phyloP scores from a whole-genome alignment of 2,113 vertebrate species.

The Sphyrna mokarran region DNA sequence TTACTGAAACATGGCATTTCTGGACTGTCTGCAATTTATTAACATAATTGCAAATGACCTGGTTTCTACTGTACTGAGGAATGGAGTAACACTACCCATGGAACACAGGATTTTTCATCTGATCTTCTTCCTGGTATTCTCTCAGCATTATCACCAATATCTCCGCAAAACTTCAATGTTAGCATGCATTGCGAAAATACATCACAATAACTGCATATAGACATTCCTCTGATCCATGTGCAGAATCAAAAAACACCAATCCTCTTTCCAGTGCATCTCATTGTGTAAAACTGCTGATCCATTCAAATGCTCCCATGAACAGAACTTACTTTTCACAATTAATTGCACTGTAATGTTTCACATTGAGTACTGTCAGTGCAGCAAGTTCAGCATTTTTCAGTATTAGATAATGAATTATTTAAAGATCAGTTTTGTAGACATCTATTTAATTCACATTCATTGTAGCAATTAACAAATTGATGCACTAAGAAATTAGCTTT shows the following conservation, averaged over 20 bases:
- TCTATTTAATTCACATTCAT: neutral
- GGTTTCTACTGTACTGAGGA: slow-evolving; percentile 19
- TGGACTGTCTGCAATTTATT: slow-evolving; percentile 34
- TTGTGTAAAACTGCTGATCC: neutral
- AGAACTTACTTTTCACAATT: neutral
- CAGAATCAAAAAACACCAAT: neutral
- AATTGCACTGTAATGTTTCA: neutral
- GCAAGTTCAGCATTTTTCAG: neutral
- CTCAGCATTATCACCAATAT: neutral
- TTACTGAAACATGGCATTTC: slow-evolving; percentile 37
- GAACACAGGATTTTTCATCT: slow-evolving; percentile 10
- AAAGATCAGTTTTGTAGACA: neutral
- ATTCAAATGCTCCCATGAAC: neutral
- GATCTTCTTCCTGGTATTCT: neutral
- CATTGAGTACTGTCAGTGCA: neutral
- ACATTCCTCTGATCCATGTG: neutral
- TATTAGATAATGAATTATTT: slow-evolving; percentile 4
- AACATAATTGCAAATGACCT: slow-evolving; percentile 37
- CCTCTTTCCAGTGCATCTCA: neutral
- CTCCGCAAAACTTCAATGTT: neutral
- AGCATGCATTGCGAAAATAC: neutral
- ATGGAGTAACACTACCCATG: slow-evolving; percentile 1
- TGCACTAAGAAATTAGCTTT: neutral
- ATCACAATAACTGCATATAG: neutral
- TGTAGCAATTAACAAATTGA: neutral